Evolutionary conservation across 2,797 vertebrate species (phyloP), one percentile per base, ranked within the genome.

Genomic region (Alca torda): DNA sequence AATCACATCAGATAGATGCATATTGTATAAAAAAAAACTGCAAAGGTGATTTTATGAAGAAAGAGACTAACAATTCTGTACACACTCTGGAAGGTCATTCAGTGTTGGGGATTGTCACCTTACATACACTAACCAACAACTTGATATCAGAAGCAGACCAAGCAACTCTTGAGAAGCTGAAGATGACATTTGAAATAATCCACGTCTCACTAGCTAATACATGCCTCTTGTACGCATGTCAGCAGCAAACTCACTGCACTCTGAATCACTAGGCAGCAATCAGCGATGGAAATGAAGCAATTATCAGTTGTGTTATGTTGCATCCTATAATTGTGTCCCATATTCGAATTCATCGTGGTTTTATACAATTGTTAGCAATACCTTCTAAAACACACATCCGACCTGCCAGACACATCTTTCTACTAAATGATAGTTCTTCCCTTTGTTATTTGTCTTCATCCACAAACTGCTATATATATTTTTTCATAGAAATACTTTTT

Each of bases 161-260:
- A 82, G 86, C 51, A 92, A 83, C 84, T 94, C 85, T 75, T 76
- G 50, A 84, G 91, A 91, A 93, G 80, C 59, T 93, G 76, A 76
- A 74, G 87, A 85, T 89, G 88, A 95, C 89, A 95, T 95, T 43
- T 96, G 59, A 94, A 95, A 94, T 76, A 94, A 97, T 85, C 84
- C 90, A 87, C 63, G 95, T 95, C 90, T 63, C 84, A 60, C 53
- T 85, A 54, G 16, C 74, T 86, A 95, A 79, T 70, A 91, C 61
- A 75, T 11, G 37, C 53, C 79, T 91, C 93, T 74, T 95, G 77
- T 89, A 77, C 15, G 10, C 83, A 69, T 59, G 90, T 81, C 94
- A 97, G 85, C 23, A 94, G 87, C 73, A 93, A 95, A 93, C 46
- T 81, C 69, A 23, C 33, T 12, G 14, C 74, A 61, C 60, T 35